Conservation (phyloP, 2,888 invertebrate genomes). For the Pseudeuparius sepicola region DNA sequence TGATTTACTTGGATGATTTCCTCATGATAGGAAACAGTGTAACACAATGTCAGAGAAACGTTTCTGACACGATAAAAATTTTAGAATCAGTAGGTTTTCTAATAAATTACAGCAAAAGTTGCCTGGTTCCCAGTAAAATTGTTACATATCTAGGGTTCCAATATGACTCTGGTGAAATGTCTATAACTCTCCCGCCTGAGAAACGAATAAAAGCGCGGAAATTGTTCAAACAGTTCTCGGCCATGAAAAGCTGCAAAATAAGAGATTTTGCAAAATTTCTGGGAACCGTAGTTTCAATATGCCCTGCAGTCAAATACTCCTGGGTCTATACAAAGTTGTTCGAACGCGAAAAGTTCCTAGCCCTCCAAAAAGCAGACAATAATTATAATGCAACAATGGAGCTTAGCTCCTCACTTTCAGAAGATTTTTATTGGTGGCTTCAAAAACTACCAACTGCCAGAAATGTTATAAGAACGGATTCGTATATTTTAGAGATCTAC, state of each 20-base stretch:
- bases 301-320: slow-evolving; percentile 19
- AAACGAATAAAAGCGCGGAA: too few species aligned
- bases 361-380: too few species aligned
- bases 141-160: slow-evolving; percentile 20
- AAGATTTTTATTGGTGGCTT: too few species aligned
- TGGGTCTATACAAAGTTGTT: slow-evolving; percentile 13
- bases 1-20: slow-evolving; percentile 24
- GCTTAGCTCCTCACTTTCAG: too few species aligned
- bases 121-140: slow-evolving; percentile 14
- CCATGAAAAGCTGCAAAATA: slow-evolving; percentile 14
- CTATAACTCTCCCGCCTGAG: slow-evolving; percentile 11
- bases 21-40: slow-evolving; percentile 17
- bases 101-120: slow-evolving; percentile 18
- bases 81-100: slow-evolving; percentile 18
- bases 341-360: slow-evolving; percentile 13
- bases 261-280: too few species aligned
- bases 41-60: slow-evolving; percentile 15
- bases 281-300: slow-evolving; percentile 18
- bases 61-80: slow-evolving; percentile 6
- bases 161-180: slow-evolving; percentile 13
- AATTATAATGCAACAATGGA: too few species aligned
- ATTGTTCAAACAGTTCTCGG: background rate
- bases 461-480: slow-evolving; percentile 9
- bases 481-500: slow-evolving; percentile 21
- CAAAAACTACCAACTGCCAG: too few species aligned